These are phyloP conservation scores for Zygothrica quintamaculata DNA, from an alignment of 2,888 invertebrate genomes.

Conservation along the genomic window DNA sequence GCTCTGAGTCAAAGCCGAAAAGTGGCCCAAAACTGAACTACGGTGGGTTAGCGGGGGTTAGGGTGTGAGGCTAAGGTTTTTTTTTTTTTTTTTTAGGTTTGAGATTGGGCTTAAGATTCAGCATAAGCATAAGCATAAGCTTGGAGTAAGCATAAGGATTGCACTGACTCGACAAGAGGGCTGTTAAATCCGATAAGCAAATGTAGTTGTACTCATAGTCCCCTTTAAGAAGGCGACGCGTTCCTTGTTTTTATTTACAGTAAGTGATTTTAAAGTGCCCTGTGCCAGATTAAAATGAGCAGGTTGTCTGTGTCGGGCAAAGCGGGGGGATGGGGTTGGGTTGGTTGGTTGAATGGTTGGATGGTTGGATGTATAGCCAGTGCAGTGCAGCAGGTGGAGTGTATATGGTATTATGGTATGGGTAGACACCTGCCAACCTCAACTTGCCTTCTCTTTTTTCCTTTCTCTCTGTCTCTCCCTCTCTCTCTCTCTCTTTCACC, in stretches of 20 bases:
- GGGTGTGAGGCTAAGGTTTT: too few relatives aligned
- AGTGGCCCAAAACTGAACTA: slow-evolving; percentile 56
- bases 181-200: slow-evolving; percentile 75
- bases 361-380: background rate
- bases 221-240: slow-evolving; percentile 58
- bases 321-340: background rate
- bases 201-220: slow-evolving; percentile 63
- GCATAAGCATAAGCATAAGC: too few relatives aligned
- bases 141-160: background rate
- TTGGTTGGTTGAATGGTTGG: background rate
- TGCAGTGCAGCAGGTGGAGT: slow-evolving; percentile 36
- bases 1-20: slow-evolving; percentile 64
- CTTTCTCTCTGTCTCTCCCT: background rate
- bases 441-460: slow-evolving; percentile 1
- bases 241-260: slow-evolving; percentile 63
- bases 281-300: slow-evolving; percentile 59
- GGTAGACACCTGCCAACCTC: background rate
- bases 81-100: too few relatives aligned
- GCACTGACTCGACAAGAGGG: slow-evolving; percentile 6
- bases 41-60: background rate
- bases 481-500: slow-evolving; percentile 19
- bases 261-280: slow-evolving; percentile 68
- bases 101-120: slow-evolving; percentile 1
- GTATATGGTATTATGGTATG: background rate
- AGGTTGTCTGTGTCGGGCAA: background rate